Base-by-base conservation (phyloP, 2,797 vertebrate species). In the Labeo calbasu region DNA sequence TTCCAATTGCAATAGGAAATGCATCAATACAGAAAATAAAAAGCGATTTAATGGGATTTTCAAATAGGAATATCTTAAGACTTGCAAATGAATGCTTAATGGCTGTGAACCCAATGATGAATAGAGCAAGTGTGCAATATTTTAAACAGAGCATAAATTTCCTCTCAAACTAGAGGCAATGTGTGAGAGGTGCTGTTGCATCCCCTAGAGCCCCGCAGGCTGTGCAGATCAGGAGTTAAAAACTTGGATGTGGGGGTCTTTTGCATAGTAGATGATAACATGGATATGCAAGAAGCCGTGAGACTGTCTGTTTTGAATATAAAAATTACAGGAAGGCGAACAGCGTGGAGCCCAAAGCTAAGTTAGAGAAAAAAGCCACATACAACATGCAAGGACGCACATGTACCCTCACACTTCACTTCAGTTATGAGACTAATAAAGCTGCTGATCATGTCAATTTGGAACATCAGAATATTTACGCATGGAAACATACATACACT, bases 91-190 rank as follows among this genome's bases (percentile, higher is more conserved):
- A 68, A 82, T 83, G 50, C 73, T 32, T 73, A 87, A 75, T 78
- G 65, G n/a, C 28, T 28, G 32, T 57, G 53, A 82, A 79, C 55
- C 51, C 53, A 73, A 78, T 79, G 68, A 50, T 76, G 71, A 83
- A 51, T 46, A 82, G 63, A 72, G 59, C n/a, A 83, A 83, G 32
- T 75, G 40, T 51, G 69, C 76, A 43, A 68, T 75, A 66, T 72
- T 85, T 70, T 61, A 81, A 81, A 46, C 48, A 72, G 23, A 63
- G 71, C 55, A 81, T 84, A 80, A n/a, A 84, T 84, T 63, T 79
- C 9, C 82, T 66, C 50, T 81, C 12, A 76, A 59, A 69, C 84
- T 75, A 53, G 43, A 73, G 57, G 57, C 7, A 28, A 72, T 36
- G 59, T 65, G 40, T 77, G 14, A 85, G 53, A 70, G 53, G 36